Conservation (phyloP, 2,888 invertebrate genomes). For the Scaptodrosophila latifasciaeformis region DNA sequence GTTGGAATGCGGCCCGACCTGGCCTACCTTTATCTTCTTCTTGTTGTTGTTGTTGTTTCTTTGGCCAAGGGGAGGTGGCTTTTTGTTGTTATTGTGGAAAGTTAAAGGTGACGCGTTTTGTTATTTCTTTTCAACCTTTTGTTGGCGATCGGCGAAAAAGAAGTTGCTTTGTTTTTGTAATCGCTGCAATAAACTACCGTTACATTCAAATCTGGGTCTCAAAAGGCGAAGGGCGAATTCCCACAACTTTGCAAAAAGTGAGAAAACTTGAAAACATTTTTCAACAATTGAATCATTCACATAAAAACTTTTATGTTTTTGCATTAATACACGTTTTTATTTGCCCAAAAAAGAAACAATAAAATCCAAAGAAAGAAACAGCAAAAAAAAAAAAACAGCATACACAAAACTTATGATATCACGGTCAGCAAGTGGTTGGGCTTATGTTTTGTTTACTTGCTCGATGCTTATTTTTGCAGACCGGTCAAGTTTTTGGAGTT, state of each 20-base stretch:
- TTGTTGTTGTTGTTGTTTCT: slow-evolving; percentile 10
- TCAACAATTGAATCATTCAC: slow-evolving; percentile 34
- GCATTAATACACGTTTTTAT: slow-evolving; percentile 26
- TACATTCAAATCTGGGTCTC: slow-evolving; percentile 33
- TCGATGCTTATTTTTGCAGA: too few relatives aligned
- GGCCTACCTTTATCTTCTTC: slow-evolving; percentile 12
- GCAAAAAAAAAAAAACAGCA: neutral
- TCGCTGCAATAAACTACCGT: slow-evolving; percentile 45
- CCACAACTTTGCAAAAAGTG: slow-evolving; percentile 9
- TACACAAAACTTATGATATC: neutral
- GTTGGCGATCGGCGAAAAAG: neutral
- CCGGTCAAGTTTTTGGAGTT: too few relatives aligned
- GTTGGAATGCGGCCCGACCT: slow-evolving; percentile 34
- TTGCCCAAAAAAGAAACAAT: slow-evolving; percentile 2
- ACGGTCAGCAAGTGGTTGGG: too few relatives aligned
- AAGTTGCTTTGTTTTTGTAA: neutral
- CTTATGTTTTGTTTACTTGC: too few relatives aligned
- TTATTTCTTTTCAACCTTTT: neutral
- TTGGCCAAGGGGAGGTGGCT: neutral
- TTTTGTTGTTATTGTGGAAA: neutral
- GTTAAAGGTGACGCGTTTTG: slow-evolving; percentile 1
- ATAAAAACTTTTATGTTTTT: slow-evolving; percentile 26
- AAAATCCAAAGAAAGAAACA: neutral
- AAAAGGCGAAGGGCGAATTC: slow-evolving; percentile 37
- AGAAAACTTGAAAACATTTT: slow-evolving; percentile 7